Base-by-base conservation (phyloP, 2,113 vertebrate genomes). In the Triplophysa rosa region DNA sequence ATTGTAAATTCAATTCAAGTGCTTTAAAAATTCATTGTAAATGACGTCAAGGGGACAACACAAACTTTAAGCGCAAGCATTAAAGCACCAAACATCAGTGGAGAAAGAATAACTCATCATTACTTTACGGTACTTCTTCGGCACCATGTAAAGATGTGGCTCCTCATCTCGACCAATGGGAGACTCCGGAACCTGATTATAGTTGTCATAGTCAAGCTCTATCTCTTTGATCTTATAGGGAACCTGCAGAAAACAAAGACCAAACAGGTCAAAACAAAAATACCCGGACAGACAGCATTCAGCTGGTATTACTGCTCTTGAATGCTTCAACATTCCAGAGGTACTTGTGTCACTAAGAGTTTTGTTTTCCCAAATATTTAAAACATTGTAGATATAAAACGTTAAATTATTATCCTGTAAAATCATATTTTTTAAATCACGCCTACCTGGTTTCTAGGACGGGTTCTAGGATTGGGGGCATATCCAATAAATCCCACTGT, bases 401-500 rank as follows among this genome's bases (percentile, higher is more conserved):
- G 33, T 33, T 33, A 33, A 33, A 33, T 33, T 33, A 37, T 37
- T 3, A 37, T 37, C 33, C 42, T 45, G 42, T 45, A 45, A 45
- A 11, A 45, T 45, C 11, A 45, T 45, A 12, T 11, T 42, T 45
- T 7, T 37, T 37, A 7, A 37, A 45, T 9, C 8, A 58, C 7
- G 81, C 82, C 0, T 87, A 92, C 98, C 96, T 98, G 97, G 88
- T 99, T 99, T 0, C 97, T 94, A 24, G 96, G 95, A 33, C 94
- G 95, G 78, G 95, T 97, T 0, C 97, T 94, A 54, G 97, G 97
- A 86, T 99, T 99, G 0, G 96, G 95, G 4, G 97, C 96, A 0
- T 99, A 99, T 70, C 98, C 98, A 0, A 99, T 99, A 87, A 99
- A 99, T 1, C 97, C 97, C 56, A 99, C 98, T 0, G 97, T 98